phyloP scores from a whole-genome alignment of 2,113 vertebrate genomes.

The Toxotes chatareus region DNA sequence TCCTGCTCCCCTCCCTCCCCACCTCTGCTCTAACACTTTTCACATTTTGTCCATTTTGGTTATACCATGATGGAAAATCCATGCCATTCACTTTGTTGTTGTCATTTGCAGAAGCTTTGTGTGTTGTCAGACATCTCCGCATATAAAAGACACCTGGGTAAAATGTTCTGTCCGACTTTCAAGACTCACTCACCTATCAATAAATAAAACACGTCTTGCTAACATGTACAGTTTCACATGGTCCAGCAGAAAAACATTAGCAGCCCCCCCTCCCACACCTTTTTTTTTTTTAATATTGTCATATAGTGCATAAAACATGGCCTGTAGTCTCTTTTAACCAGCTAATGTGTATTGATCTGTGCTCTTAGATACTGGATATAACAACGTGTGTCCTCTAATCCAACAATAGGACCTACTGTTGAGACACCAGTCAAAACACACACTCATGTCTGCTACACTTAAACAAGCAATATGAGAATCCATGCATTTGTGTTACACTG shows the following conservation, averaged over 20 bases:
- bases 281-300: conserved; percentile 80
- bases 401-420: conserved; percentile 38
- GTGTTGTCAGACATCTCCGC: conserved; percentile 51
- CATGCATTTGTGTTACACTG: neutral
- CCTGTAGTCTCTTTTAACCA: conserved; percentile 81
- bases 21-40: conserved; percentile 57
- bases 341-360: conserved; percentile 91
- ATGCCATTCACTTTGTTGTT: conserved; percentile 66
- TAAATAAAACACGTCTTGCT: conserved; percentile 37
- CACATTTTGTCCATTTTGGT: conserved; percentile 71
- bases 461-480: neutral
- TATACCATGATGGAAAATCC: conserved; percentile 61
- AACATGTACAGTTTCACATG: conserved; percentile 36
- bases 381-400: conserved; percentile 15
- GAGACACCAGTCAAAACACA: conserved; percentile 22
- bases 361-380: conserved; percentile 41
- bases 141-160: conserved; percentile 48
- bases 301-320: conserved; percentile 78
- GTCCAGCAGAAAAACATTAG: conserved; percentile 50
- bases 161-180: conserved; percentile 47
- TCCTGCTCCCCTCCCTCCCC: neutral
- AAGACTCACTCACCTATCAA: conserved; percentile 47
- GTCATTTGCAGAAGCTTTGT: conserved; percentile 43
- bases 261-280: conserved; percentile 2
- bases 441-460: neutral